A percentile compares a stretch with the other conserved stretches of the same genome.
phyloP scores from a whole-genome alignment of 2,888 invertebrate genomes.

The Tipula confusa region DNA sequence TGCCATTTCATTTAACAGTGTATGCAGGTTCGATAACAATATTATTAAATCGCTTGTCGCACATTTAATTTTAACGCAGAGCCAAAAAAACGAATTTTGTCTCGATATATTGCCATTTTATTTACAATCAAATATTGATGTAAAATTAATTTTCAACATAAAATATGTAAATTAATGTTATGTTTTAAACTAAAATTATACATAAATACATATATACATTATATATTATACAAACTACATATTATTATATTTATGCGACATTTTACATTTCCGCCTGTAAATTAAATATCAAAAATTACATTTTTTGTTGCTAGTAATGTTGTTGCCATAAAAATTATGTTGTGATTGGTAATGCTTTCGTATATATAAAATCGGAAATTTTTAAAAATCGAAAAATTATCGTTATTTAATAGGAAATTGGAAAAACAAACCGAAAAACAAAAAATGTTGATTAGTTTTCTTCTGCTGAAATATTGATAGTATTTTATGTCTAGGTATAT shows the following conservation, averaged over 20 bases:
- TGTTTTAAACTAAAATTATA: not conserved
- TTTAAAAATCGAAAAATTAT: not conserved
- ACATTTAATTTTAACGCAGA: not conserved
- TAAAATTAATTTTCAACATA: not conserved
- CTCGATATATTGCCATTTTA: not conserved
- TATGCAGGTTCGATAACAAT: not conserved
- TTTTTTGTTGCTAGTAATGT: not conserved
- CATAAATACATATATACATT: not conserved
- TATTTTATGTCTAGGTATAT: not conserved
- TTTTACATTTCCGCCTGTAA: not conserved
- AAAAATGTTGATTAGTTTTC: not conserved
- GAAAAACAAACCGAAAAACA: no score
- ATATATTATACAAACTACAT: not conserved
- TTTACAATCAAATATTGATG: not conserved
- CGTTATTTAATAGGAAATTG: not conserved
- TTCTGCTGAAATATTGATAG: not conserved
- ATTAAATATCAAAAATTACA: not conserved
- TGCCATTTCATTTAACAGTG: not conserved
- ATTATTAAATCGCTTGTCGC: not conserved
- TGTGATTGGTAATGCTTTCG: not conserved
- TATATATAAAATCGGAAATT: not conserved
- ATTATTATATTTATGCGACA: not conserved
- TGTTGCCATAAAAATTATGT: not conserved
- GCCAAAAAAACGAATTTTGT: not conserved
- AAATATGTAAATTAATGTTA: not conserved